Percentiles rank a stretch among this genome's conserved stretches.
Conservation (phyloP, 2,113 vertebrate genomes). For the Mormyrus iriodes region DNA sequence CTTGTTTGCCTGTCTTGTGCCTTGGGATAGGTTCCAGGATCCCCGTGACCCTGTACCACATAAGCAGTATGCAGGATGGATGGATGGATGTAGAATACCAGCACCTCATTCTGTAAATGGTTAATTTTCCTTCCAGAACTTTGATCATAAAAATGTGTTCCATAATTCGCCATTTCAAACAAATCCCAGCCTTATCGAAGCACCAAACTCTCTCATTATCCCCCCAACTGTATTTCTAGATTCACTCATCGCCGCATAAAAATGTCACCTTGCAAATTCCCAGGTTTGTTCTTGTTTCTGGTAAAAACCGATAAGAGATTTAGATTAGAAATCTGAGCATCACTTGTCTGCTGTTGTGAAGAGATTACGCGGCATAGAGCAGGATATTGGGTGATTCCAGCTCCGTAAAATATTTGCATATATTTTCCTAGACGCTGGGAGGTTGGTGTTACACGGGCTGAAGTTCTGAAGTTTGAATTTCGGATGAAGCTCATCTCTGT, state of each 20-base stretch:
- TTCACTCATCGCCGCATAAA: neutral
- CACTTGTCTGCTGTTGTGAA: neutral
- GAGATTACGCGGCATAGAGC: neutral
- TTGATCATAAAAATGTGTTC: neutral
- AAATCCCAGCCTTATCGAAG: neutral
- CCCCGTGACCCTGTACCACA: neutral
- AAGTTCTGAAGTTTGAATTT: slow-evolving; percentile 7
- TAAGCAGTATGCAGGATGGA: neutral
- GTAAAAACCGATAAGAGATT: neutral
- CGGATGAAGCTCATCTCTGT: neutral
- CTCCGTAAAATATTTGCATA: neutral
- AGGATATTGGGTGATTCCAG: neutral
- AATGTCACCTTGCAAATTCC: neutral
- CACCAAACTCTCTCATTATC: neutral
- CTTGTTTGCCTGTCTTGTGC: neutral
- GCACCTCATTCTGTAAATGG: neutral
- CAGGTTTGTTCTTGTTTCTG: neutral
- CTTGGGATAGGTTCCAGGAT: neutral
- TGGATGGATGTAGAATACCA: neutral
- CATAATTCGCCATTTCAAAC: neutral
- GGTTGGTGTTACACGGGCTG: neutral
- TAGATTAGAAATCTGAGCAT: neutral
- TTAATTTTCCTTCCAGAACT: neutral
- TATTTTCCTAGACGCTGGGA: neutral
- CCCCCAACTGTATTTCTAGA: neutral